phyloP scores from a whole-genome alignment of 2,797 vertebrate genomes.

The Cyprinodon diabolis region DNA sequence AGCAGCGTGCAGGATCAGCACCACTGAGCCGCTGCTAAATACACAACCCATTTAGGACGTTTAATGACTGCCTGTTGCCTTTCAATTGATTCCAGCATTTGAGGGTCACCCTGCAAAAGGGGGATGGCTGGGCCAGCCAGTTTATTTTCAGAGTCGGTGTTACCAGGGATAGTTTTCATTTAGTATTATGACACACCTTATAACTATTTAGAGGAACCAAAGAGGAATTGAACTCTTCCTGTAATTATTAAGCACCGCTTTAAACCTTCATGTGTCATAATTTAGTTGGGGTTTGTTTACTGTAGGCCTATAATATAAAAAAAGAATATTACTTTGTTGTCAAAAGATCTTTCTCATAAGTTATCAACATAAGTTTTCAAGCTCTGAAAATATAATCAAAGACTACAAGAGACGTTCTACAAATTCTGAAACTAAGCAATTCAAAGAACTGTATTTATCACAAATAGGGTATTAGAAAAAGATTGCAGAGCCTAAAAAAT shows the following conservation, averaged over 20 bases:
- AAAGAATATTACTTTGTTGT: too few species aligned
- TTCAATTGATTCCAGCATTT: slow-evolving; percentile 68
- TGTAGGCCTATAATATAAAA: too few species aligned
- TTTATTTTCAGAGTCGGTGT: slow-evolving; percentile 72
- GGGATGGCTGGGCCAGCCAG: slow-evolving; percentile 21
- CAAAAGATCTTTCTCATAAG: too few species aligned
- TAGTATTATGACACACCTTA: not conserved
- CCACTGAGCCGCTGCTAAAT: slow-evolving; percentile 55
- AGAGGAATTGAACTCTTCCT: not conserved
- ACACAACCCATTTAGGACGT: slow-evolving; percentile 33
- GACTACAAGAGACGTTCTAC: not conserved
- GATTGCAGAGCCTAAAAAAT: too few species aligned
- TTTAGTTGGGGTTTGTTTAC: not conserved
- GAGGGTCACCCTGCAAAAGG: slow-evolving; percentile 67
- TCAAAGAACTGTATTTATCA: too few species aligned
- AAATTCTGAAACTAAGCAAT: not conserved
- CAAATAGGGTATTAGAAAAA: too few species aligned
- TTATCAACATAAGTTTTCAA: too few species aligned
- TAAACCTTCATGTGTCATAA: not conserved
- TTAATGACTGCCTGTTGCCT: slow-evolving; percentile 50
- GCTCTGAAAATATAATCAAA: not conserved
- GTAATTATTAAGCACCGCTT: not conserved
- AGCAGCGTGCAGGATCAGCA: slow-evolving; percentile 29
- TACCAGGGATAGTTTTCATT: slow-evolving; percentile 40
- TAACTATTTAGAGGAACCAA: slow-evolving; percentile 2